phyloP scores from a whole-genome alignment of 2,888 invertebrate genomes.

The Nebria brevicollis region DNA sequence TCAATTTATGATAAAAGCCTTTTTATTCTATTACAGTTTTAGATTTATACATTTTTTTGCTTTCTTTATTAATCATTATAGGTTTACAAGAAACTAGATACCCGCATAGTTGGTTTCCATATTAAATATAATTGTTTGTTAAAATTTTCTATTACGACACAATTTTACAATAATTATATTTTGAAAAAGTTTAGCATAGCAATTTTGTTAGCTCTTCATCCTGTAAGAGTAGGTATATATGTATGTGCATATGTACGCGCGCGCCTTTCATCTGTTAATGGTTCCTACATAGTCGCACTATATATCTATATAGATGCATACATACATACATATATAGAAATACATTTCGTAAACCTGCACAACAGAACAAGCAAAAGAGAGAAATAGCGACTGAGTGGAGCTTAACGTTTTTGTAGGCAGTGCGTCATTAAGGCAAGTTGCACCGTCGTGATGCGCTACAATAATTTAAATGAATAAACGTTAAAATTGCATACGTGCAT shows the following conservation, averaged over 20 bases:
- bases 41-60: too few relatives aligned
- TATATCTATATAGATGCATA: background rate
- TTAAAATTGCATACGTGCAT: slow-evolving; percentile 47
- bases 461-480: slow-evolving; percentile 52
- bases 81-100: too few relatives aligned
- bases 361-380: background rate
- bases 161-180: too few relatives aligned
- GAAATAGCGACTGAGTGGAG: slow-evolving; percentile 18
- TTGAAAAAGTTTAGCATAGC: too few relatives aligned
- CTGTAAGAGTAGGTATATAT: background rate
- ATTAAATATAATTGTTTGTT: too few relatives aligned
- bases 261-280: slow-evolving; percentile 54
- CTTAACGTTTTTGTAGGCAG: slow-evolving; percentile 27
- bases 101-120: too few relatives aligned
- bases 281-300: slow-evolving; percentile 47
- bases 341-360: background rate
- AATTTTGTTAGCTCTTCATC: background rate
- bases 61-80: too few relatives aligned
- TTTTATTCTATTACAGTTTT: too few relatives aligned
- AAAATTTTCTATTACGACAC: too few relatives aligned
- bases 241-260: background rate
- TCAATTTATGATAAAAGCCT: too few relatives aligned
- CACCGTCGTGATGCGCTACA: slow-evolving; percentile 50
- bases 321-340: background rate
- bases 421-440: slow-evolving; percentile 52